Evolutionary conservation across 1,140 invertebrate genomes (phyloP), one percentile per base, ranked within the genome.

Genomic region (Zaprionus capensis): DNA sequence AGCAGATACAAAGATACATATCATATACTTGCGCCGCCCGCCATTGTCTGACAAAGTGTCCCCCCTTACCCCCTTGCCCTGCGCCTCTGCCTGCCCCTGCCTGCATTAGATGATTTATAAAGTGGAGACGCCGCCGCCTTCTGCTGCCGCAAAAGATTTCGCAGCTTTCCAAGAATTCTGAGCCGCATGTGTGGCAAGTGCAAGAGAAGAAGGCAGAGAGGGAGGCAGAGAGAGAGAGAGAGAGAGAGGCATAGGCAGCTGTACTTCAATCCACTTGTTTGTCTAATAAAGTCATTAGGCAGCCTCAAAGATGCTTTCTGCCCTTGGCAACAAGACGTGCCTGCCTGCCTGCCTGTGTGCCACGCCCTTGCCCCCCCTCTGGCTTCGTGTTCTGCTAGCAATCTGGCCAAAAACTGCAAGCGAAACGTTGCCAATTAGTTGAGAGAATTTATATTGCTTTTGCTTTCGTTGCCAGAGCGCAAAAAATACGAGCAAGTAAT

Each of bases 401-500:
- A 55, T 71, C 49, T 51, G 49, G 41, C 64, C 41, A 65, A 62
- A 56, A 65, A 56, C 20, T 71, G 51, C 67, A 71, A 62, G 71
- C 56, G 59, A 57, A 65, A 68, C 51, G 63, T 81, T 90, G 85
- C 84, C 84, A 87, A 87, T 87, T 87, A 87, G 84, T 75, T 76
- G 81, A 55, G 55, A 90, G 84, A 90, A 88, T 90, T 88, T 88
- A 88, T 90, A 88, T 88, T 90, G 85, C 84, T 84, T 88, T 80
- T 77, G 78, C 67, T 64, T 80, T 20, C 38, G 41, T 17, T 46
- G n/a, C n/a, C 51, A 2, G 20, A 70, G 44, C 28, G 65, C 58
- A 62, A 53, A 70, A 62, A 59, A 49, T 53, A 58, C 59, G 69
- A 38, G 55, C 46, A 82, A 80, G 76, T 87, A 83, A 87, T 87